These are phyloP conservation scores for Garrulus glandarius DNA, from an alignment of 2,797 vertebrate genomes.

Conservation along the genomic window DNA sequence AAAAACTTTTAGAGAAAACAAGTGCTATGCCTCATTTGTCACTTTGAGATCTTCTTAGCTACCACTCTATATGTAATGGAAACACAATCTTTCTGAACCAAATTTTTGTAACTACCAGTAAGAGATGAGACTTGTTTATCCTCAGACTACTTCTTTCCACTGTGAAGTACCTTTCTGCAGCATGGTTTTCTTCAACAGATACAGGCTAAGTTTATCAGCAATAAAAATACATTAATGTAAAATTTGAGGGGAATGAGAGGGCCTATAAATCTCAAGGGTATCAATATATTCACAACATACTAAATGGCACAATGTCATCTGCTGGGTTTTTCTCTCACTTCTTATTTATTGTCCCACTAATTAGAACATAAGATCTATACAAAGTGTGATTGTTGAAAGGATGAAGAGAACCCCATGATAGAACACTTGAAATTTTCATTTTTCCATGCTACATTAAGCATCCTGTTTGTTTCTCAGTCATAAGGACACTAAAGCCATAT, in stretches of 20 bases:
- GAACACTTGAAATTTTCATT: not conserved
- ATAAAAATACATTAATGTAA: not conserved
- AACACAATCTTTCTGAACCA: not conserved
- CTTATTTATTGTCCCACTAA: not conserved
- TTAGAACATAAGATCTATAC: not conserved
- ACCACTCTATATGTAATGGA: not conserved
- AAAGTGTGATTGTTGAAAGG: not conserved
- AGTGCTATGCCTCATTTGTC: not conserved
- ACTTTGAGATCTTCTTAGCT: not conserved
- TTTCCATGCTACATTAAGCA: not conserved
- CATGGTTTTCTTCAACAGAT: not conserved
- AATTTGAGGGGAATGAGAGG: not conserved
- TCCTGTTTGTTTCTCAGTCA: not conserved
- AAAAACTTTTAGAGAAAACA: not conserved
- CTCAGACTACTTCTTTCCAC: not conserved
- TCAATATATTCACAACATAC: not conserved
- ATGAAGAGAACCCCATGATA: not conserved
- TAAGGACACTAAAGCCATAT: not conserved
- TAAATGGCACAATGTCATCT: not conserved
- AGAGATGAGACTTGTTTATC: not conserved
- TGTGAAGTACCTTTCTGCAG: not conserved
- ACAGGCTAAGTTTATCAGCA: not conserved
- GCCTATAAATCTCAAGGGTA: not conserved
- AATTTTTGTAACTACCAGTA: not conserved
- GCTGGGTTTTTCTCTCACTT: not conserved